Percentiles rank a stretch among this genome's conserved stretches.
Conservation (phyloP, 2,797 vertebrate species). For the Pipistrellus kuhlii region DNA sequence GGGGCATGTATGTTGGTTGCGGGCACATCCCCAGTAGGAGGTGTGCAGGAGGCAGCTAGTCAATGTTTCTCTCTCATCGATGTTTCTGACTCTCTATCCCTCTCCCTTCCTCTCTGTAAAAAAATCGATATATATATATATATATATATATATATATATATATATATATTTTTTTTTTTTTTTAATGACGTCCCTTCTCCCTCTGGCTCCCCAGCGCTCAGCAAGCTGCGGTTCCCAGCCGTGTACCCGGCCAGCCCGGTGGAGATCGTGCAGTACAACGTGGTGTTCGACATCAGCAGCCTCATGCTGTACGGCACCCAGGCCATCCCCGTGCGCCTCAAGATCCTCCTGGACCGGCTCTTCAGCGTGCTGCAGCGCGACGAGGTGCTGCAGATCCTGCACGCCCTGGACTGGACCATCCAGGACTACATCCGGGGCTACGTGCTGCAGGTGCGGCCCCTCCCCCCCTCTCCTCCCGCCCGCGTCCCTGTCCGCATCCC, state of each 20-base stretch:
- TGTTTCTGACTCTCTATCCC: too few species aligned
- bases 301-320: constrained; percentile 98
- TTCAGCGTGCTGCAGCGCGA: constrained; percentile 98
- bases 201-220: constrained; percentile 91
- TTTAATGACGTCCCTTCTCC: neutral
- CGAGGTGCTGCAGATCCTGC: constrained; percentile 97
- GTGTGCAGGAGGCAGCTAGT: too few species aligned
- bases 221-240: constrained; percentile 95
- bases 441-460: constrained; percentile 93
- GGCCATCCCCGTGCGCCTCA: constrained; percentile 96
- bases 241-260: constrained; percentile 95
- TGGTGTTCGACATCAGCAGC: constrained; percentile 98
- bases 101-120: too few species aligned
- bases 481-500: rapidly evolving
- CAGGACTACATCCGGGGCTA: constrained; percentile 99
- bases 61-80: too few species aligned
- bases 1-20: too few species aligned
- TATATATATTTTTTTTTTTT: too few species aligned
- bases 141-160: too few species aligned
- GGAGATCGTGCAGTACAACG: constrained; percentile 98
- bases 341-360: constrained; percentile 97
- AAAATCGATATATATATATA: too few species aligned
- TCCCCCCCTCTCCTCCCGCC: neutral
- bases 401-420: constrained; percentile 96
- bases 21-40: too few species aligned